Percentiles rank a stretch among this genome's conserved stretches.
These are phyloP conservation scores for Cepaea hortensis DNA, from an alignment of 2,888 invertebrate species.

Conservation along the genomic window DNA sequence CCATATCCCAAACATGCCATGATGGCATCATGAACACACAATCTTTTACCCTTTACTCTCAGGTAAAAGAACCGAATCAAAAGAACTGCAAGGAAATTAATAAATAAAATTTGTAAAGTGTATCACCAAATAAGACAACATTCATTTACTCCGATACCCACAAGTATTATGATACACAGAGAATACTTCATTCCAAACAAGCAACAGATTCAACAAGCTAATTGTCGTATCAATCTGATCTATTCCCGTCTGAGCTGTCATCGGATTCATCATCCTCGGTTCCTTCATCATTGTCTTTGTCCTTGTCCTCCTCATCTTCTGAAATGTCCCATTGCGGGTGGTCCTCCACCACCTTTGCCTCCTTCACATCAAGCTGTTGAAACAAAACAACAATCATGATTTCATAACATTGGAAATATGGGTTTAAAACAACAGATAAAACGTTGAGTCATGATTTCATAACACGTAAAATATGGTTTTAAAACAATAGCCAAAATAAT, in stretches of 20 bases:
- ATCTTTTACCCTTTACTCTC: too few relatives aligned
- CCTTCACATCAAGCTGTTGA: slow-evolving; percentile 91
- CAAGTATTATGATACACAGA: too few relatives aligned
- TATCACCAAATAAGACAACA: too few relatives aligned
- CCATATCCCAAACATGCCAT: too few relatives aligned
- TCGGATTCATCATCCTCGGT: slow-evolving; percentile 67
- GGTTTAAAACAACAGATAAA: not conserved
- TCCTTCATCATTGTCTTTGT: slow-evolving; percentile 77
- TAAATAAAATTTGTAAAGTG: too few relatives aligned
- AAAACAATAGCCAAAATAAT: too few relatives aligned
- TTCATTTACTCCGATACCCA: too few relatives aligned
- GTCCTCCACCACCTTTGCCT: slow-evolving; percentile 92
- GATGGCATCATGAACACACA: too few relatives aligned
- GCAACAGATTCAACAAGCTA: too few relatives aligned
- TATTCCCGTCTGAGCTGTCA: slow-evolving; percentile 4
- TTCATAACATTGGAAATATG: not conserved
- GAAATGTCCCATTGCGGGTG: slow-evolving; percentile 98
- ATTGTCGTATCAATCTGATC: not conserved
- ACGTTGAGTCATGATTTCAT: not conserved
- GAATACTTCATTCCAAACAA: too few relatives aligned
- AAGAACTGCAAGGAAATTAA: too few relatives aligned
- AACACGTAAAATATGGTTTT: not conserved
- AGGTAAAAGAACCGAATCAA: too few relatives aligned
- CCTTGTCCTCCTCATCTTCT: slow-evolving; percentile 89
- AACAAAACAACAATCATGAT: not conserved